These are phyloP conservation scores for Geotrypetes seraphini DNA, from an alignment of 2,797 vertebrate species.

Conservation along the genomic window DNA sequence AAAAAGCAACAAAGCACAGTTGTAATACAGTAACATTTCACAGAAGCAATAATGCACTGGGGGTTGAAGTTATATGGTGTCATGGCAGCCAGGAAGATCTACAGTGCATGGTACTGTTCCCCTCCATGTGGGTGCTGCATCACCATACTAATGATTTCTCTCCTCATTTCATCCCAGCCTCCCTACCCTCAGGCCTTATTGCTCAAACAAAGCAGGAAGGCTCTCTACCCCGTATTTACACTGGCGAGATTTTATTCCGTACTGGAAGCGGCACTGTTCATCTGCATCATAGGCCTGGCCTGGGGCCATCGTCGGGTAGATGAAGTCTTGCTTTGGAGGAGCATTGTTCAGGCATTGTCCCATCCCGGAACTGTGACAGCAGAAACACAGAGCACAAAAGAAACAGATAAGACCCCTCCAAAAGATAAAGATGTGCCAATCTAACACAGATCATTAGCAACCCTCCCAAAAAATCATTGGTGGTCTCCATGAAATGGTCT, in stretches of 20 bases:
- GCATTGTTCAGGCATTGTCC: slow-evolving; percentile 90
- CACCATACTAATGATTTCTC: too few species aligned
- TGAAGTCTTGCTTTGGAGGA: slow-evolving; percentile 87
- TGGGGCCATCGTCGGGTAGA: slow-evolving; percentile 88
- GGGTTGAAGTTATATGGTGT: too few species aligned
- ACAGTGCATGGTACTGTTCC: not conserved
- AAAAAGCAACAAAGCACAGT: too few species aligned
- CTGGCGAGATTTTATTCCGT: slow-evolving; percentile 94
- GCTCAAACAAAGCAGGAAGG: slow-evolving; percentile 65
- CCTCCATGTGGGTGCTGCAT: too few species aligned
- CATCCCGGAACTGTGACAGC: slow-evolving; percentile 74
- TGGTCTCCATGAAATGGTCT: too few species aligned
- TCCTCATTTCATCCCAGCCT: not conserved
- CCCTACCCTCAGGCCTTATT: slow-evolving; percentile 14
- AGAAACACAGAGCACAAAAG: too few species aligned
- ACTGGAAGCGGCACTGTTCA: slow-evolving; percentile 95
- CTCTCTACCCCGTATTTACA: slow-evolving; percentile 97
- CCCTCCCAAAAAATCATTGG: too few species aligned
- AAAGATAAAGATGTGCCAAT: too few species aligned
- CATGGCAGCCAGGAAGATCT: not conserved
- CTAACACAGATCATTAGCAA: too few species aligned
- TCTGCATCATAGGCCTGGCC: slow-evolving; percentile 93
- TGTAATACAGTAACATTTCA: too few species aligned
- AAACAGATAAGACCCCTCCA: too few species aligned
- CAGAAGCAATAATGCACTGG: too few species aligned